phyloP scores from a whole-genome alignment of 1,140 invertebrate genomes.

The Wasmannia auropunctata region DNA sequence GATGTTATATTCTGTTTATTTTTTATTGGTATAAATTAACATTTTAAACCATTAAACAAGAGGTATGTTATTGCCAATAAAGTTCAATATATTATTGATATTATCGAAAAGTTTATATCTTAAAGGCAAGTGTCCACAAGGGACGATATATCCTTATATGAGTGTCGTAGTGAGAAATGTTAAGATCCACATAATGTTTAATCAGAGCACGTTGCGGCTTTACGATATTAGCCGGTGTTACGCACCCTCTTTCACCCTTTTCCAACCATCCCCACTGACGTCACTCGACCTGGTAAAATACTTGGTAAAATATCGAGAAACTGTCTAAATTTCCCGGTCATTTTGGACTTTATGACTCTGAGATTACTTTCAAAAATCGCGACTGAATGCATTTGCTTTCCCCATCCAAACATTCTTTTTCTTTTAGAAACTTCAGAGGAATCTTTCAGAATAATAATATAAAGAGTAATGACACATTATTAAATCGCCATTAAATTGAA shows the following conservation, averaged over 20 bases:
- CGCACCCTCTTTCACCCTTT: constrained; percentile 69
- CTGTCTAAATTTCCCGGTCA: constrained; percentile 14
- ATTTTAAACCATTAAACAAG: background rate
- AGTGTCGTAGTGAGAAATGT: constrained; percentile 74
- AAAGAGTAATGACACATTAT: background rate
- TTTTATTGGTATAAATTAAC: background rate
- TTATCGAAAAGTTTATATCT: background rate
- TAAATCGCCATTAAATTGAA: constrained; percentile 69
- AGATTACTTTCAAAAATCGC: constrained; percentile 5
- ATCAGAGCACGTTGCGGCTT: constrained; percentile 85
- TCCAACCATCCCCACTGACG: background rate
- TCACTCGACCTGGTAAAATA: background rate
- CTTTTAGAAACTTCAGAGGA: background rate
- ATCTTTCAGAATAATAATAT: background rate
- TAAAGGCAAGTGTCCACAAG: background rate
- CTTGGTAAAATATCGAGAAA: background rate
- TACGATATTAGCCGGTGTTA: constrained; percentile 83
- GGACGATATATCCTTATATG: background rate
- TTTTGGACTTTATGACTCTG: constrained; percentile 48
- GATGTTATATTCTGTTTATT: background rate
- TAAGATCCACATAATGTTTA: constrained; percentile 83
- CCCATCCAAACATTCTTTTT: background rate
- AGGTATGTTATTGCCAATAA: background rate
- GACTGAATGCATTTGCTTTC: constrained; percentile 29
- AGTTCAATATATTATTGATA: background rate